phyloP scores from a whole-genome alignment of 92 coral and sea anemone species.

The Isaurus tuberculatus region DNA sequence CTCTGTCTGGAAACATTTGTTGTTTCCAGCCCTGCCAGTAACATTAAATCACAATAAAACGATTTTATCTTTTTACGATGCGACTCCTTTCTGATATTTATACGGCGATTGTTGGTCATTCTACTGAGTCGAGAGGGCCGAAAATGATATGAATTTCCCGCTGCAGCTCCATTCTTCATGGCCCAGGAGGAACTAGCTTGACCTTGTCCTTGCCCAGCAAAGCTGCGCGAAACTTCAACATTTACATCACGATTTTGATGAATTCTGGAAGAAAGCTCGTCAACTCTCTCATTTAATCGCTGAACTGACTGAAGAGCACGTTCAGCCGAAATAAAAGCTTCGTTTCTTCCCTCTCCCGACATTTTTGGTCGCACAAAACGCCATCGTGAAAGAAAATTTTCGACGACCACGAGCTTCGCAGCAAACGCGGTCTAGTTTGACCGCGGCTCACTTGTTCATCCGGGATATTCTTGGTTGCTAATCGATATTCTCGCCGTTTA shows the following conservation, averaged over 20 bases:
- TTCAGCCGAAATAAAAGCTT: neutral
- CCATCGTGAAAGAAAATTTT: neutral
- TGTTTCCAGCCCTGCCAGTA: slow-evolving; percentile 46
- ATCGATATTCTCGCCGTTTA: slow-evolving; percentile 4
- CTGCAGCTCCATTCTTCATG: neutral
- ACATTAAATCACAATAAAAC: slow-evolving; percentile 45
- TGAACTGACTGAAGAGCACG: neutral
- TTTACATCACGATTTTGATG: neutral
- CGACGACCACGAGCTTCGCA: neutral
- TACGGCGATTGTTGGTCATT: slow-evolving; percentile 10
- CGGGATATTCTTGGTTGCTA: neutral
- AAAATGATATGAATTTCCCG: slow-evolving; percentile 10
- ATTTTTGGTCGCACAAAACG: neutral
- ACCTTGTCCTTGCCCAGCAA: slow-evolving; percentile 29
- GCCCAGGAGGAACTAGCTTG: slow-evolving; percentile 21
- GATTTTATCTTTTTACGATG: slow-evolving; percentile 34
- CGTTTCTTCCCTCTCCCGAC: neutral
- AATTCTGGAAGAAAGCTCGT: slow-evolving; percentile 18
- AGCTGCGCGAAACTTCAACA: slow-evolving; percentile 15
- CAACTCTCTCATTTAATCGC: slow-evolving; percentile 6
- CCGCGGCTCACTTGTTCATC: neutral
- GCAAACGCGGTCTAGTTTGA: neutral
- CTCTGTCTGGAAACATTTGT: slow-evolving; percentile 44
- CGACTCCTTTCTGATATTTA: slow-evolving; percentile 17
- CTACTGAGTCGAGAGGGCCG: slow-evolving; percentile 18